Evolutionary conservation across 2,113 vertebrate genomes (phyloP), one percentile per base, ranked within the genome.

Genomic region (Spermophilus dauricus): DNA sequence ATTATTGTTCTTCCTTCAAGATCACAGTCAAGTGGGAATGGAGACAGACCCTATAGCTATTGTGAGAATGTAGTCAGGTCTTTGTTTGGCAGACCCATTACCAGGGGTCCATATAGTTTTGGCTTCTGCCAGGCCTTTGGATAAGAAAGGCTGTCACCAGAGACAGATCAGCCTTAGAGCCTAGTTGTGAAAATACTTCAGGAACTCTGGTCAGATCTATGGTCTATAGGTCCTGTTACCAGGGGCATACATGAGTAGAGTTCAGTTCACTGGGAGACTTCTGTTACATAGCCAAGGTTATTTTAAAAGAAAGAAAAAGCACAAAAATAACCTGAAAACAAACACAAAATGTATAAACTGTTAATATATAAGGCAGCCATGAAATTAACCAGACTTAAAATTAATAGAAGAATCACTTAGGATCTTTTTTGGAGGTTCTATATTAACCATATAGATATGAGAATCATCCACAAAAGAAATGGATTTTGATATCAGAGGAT

Each of bases 1-100:
- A 34, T 72, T 51, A 30, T 56, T 8, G 34, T 42, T 32, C 56
- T 10, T 22, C 28, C 26, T 7, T 63, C 28, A 37, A 63, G 22
- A 53, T 48, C 34, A 70, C 32, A 70, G 45, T 51, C 48, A 72
- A 39, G 9, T 56, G 26, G 67, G 17, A 56, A 70, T 70, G 63
- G n/a, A 56, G 4, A 4, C 16, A 72, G 24, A 9, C 7, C 7
- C 24, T 69, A 11, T 51, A 4, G 5, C 9, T 51, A 13, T 51
- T 24, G 7, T 20, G 24, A 6, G 6, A 24, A 32, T 3, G 17
- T 8, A 26, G 0, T 69, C 22, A 22, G 7, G 22, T 17, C 10
- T 34, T 37, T 86, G 22, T 8, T 72, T 37, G 24, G 48, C 67
- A 86, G 13, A 16, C 1, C n/a, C 8, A 14, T n/a, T 86, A 37